A percentile compares a stretch with the other conserved stretches of the same genome.
Evolutionary conservation across 2,797 vertebrate genomes (phyloP).

Genomic region (Arrhamphus sclerolepis): DNA sequence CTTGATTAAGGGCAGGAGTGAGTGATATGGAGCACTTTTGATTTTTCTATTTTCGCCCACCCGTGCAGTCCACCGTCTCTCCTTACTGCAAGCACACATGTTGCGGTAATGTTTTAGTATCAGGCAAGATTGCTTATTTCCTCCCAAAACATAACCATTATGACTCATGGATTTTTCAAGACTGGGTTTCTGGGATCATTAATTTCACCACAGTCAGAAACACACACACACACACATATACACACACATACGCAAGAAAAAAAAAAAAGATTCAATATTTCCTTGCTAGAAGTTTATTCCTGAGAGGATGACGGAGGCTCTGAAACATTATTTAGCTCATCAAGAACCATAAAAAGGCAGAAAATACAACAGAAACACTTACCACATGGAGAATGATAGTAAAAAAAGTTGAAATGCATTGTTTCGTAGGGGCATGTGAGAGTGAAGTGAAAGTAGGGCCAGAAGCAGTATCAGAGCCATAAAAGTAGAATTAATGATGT

Average conservation of each 20-base stretch:
- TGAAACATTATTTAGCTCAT: conserved; percentile 18
- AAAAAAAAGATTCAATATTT: conserved; percentile 25
- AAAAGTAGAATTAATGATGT: conserved; percentile 47
- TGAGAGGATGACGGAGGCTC: conserved; percentile 24
- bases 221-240: conserved; percentile 20
- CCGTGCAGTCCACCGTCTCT: neutral
- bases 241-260: neutral
- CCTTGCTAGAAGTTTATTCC: conserved; percentile 13
- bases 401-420: conserved; percentile 34
- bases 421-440: conserved; percentile 21
- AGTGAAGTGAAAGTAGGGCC: conserved; percentile 28
- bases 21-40: conserved; percentile 14
- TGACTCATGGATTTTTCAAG: conserved; percentile 57
- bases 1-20: conserved; percentile 21
- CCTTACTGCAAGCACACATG: conserved; percentile 7
- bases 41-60: conserved; percentile 26
- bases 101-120: conserved; percentile 31
- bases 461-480: conserved; percentile 40
- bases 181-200: conserved; percentile 57
- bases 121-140: conserved; percentile 44
- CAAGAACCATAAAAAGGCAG: conserved; percentile 14
- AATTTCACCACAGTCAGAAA: conserved; percentile 35
- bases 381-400: conserved; percentile 39
- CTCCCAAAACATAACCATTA: conserved; percentile 42
- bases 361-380: conserved; percentile 38